These are phyloP conservation scores for Helicolenus hilgendorfi DNA, from an alignment of 2,797 vertebrate species.

Conservation along the genomic window DNA sequence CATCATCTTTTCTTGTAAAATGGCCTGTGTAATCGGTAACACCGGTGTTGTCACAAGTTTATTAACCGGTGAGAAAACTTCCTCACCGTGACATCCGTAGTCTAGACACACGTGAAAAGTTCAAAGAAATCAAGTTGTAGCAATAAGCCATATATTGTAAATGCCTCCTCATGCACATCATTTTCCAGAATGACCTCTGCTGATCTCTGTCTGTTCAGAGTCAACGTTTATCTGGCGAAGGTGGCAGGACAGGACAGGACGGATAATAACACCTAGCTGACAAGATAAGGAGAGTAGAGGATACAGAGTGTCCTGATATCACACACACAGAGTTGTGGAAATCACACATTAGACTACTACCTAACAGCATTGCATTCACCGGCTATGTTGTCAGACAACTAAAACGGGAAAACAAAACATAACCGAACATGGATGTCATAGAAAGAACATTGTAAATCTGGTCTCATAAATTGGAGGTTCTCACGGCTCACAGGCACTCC, in stretches of 20 bases:
- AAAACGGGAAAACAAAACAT: neutral
- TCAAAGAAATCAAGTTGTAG: neutral
- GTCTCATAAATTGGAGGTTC: neutral
- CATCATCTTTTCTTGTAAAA: too few relatives aligned
- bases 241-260: slow-evolving; percentile 14
- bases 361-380: neutral
- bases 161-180: neutral
- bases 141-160: neutral
- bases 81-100: too few relatives aligned
- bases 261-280: slow-evolving; percentile 28
- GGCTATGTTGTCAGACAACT: neutral
- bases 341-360: neutral
- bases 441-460: neutral
- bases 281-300: slow-evolving; percentile 48
- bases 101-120: neutral
- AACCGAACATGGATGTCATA: neutral
- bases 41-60: too few relatives aligned
- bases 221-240: slow-evolving; percentile 30
- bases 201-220: slow-evolving; percentile 12
- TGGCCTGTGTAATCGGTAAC: too few relatives aligned
- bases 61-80: too few relatives aligned
- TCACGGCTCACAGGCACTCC: neutral
- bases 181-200: slow-evolving; percentile 8
- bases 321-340: neutral
- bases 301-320: neutral